phyloP scores from a whole-genome alignment of 2,888 invertebrate species.

The Lithosia quadra region DNA sequence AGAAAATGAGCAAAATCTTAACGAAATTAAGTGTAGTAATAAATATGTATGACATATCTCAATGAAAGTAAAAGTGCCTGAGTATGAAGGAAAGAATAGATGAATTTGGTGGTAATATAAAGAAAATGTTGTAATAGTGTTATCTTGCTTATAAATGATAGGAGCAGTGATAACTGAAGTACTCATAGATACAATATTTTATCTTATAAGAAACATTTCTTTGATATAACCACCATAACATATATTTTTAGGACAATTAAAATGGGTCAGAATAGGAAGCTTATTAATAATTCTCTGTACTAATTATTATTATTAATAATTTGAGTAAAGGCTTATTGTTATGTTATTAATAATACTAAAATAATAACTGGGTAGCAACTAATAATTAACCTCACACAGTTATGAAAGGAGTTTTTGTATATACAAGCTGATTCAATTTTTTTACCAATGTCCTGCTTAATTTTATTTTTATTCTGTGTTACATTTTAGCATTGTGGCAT shows the following conservation, averaged over 20 bases:
- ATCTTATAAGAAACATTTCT: constrained; percentile 27
- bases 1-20: not conserved
- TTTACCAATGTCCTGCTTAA: not conserved
- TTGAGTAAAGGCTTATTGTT: not conserved
- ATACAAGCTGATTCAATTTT: not conserved
- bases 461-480: not conserved
- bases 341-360: not conserved
- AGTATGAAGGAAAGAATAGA: constrained; percentile 15
- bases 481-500: not conserved
- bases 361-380: not conserved
- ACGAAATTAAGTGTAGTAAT: constrained; percentile 20
- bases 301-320: not conserved
- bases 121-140: constrained; percentile 31
- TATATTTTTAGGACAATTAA: not conserved
- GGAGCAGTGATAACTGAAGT: constrained; percentile 28
- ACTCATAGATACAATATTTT: constrained; percentile 27
- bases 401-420: not conserved
- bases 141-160: constrained; percentile 49
- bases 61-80: constrained; percentile 45
- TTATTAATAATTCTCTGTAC: not conserved
- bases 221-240: not conserved
- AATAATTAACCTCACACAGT: not conserved
- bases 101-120: constrained; percentile 39
- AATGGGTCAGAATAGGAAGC: not conserved
- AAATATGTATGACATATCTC: constrained; percentile 36